Conservation (phyloP, 1,140 invertebrate genomes). For the Conus betulinus region DNA sequence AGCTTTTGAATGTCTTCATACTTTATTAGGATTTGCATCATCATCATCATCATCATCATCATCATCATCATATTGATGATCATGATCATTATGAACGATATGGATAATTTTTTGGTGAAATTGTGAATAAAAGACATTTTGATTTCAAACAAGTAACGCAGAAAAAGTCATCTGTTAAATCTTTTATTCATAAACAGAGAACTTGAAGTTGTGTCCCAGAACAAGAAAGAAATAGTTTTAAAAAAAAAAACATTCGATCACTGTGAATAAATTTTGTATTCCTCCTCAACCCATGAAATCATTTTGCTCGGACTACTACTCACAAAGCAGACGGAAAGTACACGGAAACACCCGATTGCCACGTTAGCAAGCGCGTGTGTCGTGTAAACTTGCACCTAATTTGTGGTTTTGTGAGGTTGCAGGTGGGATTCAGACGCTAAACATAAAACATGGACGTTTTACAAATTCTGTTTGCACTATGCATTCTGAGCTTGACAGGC, state of each 20-base stretch:
- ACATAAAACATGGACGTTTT: conserved; percentile 57
- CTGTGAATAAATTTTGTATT: neutral
- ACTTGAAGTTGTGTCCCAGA: too few relatives aligned
- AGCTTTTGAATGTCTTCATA: too few relatives aligned
- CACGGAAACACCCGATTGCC: conserved; percentile 70
- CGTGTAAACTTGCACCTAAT: conserved; percentile 1
- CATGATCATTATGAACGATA: too few relatives aligned
- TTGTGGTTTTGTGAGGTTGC: conserved; percentile 18
- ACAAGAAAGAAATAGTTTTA: neutral
- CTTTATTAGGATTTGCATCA: too few relatives aligned
- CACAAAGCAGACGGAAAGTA: conserved; percentile 54
- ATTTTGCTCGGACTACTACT: conserved; percentile 33
- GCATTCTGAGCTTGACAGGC: conserved; percentile 51
- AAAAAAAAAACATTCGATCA: neutral
- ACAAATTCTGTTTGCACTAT: conserved; percentile 51
- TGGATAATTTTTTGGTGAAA: too few relatives aligned
- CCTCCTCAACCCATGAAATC: neutral
- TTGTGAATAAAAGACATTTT: too few relatives aligned
- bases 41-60: too few relatives aligned
- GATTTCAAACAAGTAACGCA: too few relatives aligned
- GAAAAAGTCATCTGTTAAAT: neutral
- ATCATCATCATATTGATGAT: too few relatives aligned
- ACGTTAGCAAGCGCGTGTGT: conserved; percentile 66
- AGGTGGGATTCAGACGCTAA: neutral
- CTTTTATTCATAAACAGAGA: neutral